Percentiles rank a stretch among this genome's conserved stretches.
phyloP scores from a whole-genome alignment of 2,888 invertebrate species.

The Gymnosoma rotundatum region DNA sequence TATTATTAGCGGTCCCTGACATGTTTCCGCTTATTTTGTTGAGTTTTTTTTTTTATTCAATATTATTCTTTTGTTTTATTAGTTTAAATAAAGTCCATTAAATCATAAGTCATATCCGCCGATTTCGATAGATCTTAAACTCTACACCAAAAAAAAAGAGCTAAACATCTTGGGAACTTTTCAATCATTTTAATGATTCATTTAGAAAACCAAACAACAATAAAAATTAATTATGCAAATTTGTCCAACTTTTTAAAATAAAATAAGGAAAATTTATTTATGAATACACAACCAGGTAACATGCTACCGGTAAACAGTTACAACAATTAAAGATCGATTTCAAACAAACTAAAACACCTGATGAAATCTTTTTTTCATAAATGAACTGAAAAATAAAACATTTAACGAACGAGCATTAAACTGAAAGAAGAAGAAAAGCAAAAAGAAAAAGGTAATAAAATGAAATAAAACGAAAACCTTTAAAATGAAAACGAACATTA shows the following conservation, averaged over 20 bases:
- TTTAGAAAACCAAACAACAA: slow-evolving; percentile 67
- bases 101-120: slow-evolving; percentile 53
- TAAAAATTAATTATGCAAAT: slow-evolving; percentile 80
- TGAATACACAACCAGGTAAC: slow-evolving; percentile 42
- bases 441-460: slow-evolving; percentile 35
- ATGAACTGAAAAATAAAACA: slow-evolving; percentile 21
- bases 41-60: no score
- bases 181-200: slow-evolving; percentile 39
- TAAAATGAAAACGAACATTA: not conserved
- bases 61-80: not conserved
- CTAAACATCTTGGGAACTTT: slow-evolving; percentile 52
- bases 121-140: slow-evolving; percentile 33
- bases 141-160: slow-evolving; percentile 18
- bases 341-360: not conserved
- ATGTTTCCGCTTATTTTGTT: no score
- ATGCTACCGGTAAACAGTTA: slow-evolving; percentile 47
- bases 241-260: not conserved
- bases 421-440: slow-evolving; percentile 14
- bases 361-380: not conserved
- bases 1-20: no score
- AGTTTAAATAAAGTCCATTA: slow-evolving; percentile 8
- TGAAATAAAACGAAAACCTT: slow-evolving; percentile 73
- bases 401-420: slow-evolving; percentile 32
- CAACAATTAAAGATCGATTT: slow-evolving; percentile 25
- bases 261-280: slow-evolving; percentile 36